Evolutionary conservation across 37 sponge, comb jelly and placozoan genomes (phyloP), one percentile per base, ranked within the genome.

Genomic region (Haliclona indistincta): DNA sequence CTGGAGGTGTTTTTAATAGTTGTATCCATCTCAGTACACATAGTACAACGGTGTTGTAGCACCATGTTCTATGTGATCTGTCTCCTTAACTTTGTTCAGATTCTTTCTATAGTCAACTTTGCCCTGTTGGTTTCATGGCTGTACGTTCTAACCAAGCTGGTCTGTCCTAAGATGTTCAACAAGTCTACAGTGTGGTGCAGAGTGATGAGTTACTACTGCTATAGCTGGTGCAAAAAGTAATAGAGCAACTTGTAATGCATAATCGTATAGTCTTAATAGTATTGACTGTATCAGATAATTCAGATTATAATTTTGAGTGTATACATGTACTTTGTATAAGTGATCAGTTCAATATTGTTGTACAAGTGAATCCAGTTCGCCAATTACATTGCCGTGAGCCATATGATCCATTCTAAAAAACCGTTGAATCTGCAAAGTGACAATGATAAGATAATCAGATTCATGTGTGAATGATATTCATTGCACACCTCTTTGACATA

Each of bases 11-110:
- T 73, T 15, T 34, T 67, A 52, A 56, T 56, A 38, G 53, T 54
- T 38, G 86, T 85, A 85, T 85, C 85, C 86, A 70, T 64, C 32
- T n/a, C n/a, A n/a, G n/a, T n/a, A n/a, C n/a, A n/a, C n/a, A 10
- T 36, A 36, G 43, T 66, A 6, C 7, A 25, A 20, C 7, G 28
- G 11, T 8, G 7, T 58, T 25, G 11, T 25, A 20, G 22, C 7
- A 58, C n/a, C 28, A 58, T n/a, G n/a, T n/a, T 20, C 28, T 58
- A 26, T 58, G 11, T 25, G 11, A 6, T n/a, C 23, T n/a, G 60
- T 68, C 38, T 29, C 15, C 44, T 43, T n/a, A n/a, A n/a, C 43
- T 4, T 6, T 3, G 23, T 42, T 40, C n/a, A 79, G 79, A 25
- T 19, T n/a, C 79, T 79, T 28, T 40, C 70, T 23, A 1, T 79